Evolutionary conservation across 2,113 vertebrate genomes (phyloP), one percentile per base, ranked within the genome.

Genomic region (Scatophagus argus): DNA sequence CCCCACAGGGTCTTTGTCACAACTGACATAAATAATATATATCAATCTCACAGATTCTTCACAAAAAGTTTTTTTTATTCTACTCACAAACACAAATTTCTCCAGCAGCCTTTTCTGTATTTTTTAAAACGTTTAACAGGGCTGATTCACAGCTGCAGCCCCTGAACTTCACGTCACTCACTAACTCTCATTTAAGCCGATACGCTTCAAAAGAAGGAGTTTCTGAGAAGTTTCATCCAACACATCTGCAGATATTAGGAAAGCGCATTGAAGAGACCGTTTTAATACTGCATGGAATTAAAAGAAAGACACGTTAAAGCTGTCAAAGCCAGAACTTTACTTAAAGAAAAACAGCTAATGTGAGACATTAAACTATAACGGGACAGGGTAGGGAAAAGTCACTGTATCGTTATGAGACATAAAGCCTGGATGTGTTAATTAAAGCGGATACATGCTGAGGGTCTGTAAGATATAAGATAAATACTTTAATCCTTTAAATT

Each of bases 231-330:
- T 43, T 69, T 39, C 38, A 63, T 59, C 34, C 29, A 49, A 31
- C 31, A 27, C 7, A 47, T 47, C 59, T 65, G 64, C 58, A 67
- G 41, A 23, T 70, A 38, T 62, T 31, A 44, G 2, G 21, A 36
- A 39, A 49, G 61, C 17, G 46, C 51, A 43, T 2, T 60, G 3
- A 59, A 44, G 36, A 68, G 34, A 63, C 39, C 5, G 19, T 36
- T 8, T 71, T 70, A 55, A 69, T 77, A 36, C 64, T 51, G 41
- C 63, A 66, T 51, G 34, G 41, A 46, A 59, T 63, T 67, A 14
- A 79, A 39, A 47, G 39, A 39, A 67, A 73, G 27, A 60, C 43
- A 32, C 21, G 51, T 32, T 46, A 60, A 79, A 74, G 31, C 59
- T 70, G n/a, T 21, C 68, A 41, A 4, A 64, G 14, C 0, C 49